Evolutionary conservation across 2,797 vertebrate genomes (phyloP), one percentile per base, ranked within the genome.

Genomic region (Sardinella longiceps): DNA sequence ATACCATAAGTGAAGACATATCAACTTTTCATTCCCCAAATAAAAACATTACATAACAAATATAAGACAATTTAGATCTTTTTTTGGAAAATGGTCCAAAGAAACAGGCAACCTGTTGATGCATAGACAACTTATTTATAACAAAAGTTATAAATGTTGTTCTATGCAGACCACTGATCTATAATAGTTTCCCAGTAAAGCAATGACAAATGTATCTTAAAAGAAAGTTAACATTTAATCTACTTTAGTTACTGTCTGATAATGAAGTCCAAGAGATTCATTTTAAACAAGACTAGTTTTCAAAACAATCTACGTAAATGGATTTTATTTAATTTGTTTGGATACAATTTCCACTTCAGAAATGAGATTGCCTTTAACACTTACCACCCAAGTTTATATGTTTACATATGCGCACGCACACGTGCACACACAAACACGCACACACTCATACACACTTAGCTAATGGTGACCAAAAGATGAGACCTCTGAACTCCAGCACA

Each of bases 401-500:
- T 37, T 77, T 18, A 39, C 70, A 77, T 43, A 77, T n/a, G n/a
- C n/a, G n/a, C n/a, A n/a, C n/a, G n/a, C 33, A 23, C 66, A 37
- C 63, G n/a, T n/a, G n/a, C n/a, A 30, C 63, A 63, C 28, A 70
- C 66, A 70, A 12, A 66, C 60, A 63, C 56, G 5, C 56, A 58
- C 58, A 66, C 25, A 43, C 33, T 77, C 70, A 77, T 77, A 77
- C 70, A 77, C 37, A 43, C 70, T 77, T 43, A 77, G 70, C 70
- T 43, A 77, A 77, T 77, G 70, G 33, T 77, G 70, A 77, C 70
- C 33, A 37, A 77, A 77, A 39, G 23, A 43, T 77, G 33, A 18
- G 43, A 39, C 33, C 33, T 39, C 37, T 20, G 18, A 77, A n/a
- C n/a, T 77, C 70, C 56, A 60, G 56, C 5, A n/a, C 56, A 25